Evolutionary conservation across 1,140 invertebrate species (phyloP).

Genomic region (Carposina sasakii): DNA sequence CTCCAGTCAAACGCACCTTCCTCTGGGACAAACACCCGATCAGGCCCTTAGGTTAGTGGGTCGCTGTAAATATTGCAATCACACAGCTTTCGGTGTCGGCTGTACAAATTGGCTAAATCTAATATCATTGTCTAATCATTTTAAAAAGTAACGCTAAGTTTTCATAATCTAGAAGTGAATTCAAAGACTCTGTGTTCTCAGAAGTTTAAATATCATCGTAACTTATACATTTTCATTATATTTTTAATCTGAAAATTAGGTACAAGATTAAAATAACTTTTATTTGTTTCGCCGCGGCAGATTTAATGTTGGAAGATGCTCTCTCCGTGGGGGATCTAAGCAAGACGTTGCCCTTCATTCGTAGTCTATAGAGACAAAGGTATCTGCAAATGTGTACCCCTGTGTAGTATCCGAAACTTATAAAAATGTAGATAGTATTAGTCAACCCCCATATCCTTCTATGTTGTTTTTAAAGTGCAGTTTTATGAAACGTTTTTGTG

Average conservation of each 20-base stretch:
- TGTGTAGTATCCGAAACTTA: too few species aligned
- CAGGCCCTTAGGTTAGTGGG: slow-evolving; percentile 82
- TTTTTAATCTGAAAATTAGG: too few species aligned
- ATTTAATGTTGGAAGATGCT: slow-evolving; percentile 64
- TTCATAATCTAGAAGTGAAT: too few species aligned
- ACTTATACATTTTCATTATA: too few species aligned
- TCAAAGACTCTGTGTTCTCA: too few species aligned
- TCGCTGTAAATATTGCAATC: slow-evolving; percentile 49
- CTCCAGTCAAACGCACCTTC: slow-evolving; percentile 89
- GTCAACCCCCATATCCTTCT: too few species aligned
- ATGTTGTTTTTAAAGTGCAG: too few species aligned
- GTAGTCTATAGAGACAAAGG: slow-evolving; percentile 62
- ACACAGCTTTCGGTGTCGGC: slow-evolving; percentile 24
- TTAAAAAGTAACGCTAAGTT: too few species aligned
- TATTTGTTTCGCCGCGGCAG: slow-evolving; percentile 50
- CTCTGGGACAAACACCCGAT: slow-evolving; percentile 91
- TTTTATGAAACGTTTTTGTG: too few species aligned
- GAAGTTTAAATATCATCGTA: too few species aligned
- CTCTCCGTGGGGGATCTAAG: slow-evolving; percentile 67
- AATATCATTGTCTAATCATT: slow-evolving; percentile 22
- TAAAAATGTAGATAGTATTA: too few species aligned
- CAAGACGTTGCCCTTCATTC: slow-evolving; percentile 67
- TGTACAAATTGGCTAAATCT: slow-evolving; percentile 43
- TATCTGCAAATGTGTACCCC: slow-evolving; percentile 34
- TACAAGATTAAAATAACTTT: slow-evolving; percentile 20